Conservation (phyloP, 2,888 invertebrate species). For the Dicyrtomina minuta region DNA sequence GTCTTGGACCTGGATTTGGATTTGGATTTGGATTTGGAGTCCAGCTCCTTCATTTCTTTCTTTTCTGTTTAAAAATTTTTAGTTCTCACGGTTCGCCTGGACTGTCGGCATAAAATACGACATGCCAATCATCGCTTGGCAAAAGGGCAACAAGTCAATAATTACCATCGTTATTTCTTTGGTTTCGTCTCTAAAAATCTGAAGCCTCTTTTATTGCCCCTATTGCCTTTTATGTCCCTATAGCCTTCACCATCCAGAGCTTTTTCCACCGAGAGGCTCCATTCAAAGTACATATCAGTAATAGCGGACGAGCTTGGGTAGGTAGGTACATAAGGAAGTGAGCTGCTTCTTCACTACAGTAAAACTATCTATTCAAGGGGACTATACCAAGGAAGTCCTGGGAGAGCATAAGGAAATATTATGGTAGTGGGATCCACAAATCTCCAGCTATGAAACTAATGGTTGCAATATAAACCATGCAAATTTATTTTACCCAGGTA, state of each 20-base stretch:
- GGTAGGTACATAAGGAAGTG: too few species aligned
- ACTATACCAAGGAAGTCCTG: too few species aligned
- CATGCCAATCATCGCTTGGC: constrained; percentile 52
- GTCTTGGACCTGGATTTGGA: background rate
- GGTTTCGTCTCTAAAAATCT: constrained; percentile 42
- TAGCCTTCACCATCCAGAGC: constrained; percentile 37
- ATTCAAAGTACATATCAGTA: too few species aligned
- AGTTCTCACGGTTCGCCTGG: constrained; percentile 40
- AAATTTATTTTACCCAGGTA: too few species aligned
- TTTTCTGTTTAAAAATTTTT: constrained; percentile 19
- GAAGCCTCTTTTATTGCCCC: constrained; percentile 47
- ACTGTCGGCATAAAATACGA: constrained; percentile 49
- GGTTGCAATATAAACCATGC: too few species aligned
- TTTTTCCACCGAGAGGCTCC: background rate
- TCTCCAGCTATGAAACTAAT: too few species aligned
- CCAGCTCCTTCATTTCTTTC: constrained; percentile 5
- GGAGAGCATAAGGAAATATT: too few species aligned
- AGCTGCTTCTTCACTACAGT: too few species aligned
- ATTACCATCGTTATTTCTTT: constrained; percentile 53
- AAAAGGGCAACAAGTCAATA: constrained; percentile 51
- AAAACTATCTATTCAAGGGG: too few species aligned
- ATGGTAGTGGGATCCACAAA: too few species aligned
- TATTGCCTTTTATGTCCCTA: constrained; percentile 35
- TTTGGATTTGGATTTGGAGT: background rate
- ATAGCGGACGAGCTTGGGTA: too few species aligned